Conservation (phyloP, 2,888 invertebrate species). For the Caradrina clavipalpis region DNA sequence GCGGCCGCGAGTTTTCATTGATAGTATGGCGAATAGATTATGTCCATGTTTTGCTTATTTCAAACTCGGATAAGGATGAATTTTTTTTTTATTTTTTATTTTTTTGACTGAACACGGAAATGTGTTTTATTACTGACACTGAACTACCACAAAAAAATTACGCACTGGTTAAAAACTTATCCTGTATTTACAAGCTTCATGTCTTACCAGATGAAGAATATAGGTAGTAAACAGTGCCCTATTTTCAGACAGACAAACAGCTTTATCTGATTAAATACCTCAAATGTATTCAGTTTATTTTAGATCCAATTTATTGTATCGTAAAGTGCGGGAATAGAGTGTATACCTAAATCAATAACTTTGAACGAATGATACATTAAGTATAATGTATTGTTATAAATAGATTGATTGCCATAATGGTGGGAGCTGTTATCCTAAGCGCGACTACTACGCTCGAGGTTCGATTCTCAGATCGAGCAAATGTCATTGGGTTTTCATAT, state of each 20-base stretch:
- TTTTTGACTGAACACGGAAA: too few species aligned
- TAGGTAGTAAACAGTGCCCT: conserved; percentile 16
- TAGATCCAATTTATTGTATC: conserved; percentile 46
- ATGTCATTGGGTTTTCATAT: too few species aligned
- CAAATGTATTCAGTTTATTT: conserved; percentile 40
- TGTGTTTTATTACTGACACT: too few species aligned
- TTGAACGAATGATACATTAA: conserved; percentile 24
- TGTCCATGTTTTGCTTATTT: too few species aligned
- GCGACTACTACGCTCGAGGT: too few species aligned
- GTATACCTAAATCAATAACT: conserved; percentile 40
- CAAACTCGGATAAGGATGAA: too few species aligned
- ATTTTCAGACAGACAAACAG: conserved; percentile 25
- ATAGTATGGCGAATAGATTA: too few species aligned
- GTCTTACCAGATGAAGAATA: conserved; percentile 16
- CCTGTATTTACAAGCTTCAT: neutral
- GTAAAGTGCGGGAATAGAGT: conserved; percentile 45
- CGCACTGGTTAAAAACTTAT: too few species aligned
- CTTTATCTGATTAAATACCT: conserved; percentile 44
- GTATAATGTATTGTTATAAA: conserved; percentile 22
- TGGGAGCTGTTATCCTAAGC: neutral
- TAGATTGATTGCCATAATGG: conserved; percentile 11
- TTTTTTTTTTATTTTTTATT: too few species aligned
- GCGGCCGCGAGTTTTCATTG: too few species aligned
- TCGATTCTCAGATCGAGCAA: too few species aligned
- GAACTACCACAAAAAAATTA: too few species aligned